Evolutionary conservation across 2,888 invertebrate species (phyloP).

Genomic region (Caenorhabditis wallacei): DNA sequence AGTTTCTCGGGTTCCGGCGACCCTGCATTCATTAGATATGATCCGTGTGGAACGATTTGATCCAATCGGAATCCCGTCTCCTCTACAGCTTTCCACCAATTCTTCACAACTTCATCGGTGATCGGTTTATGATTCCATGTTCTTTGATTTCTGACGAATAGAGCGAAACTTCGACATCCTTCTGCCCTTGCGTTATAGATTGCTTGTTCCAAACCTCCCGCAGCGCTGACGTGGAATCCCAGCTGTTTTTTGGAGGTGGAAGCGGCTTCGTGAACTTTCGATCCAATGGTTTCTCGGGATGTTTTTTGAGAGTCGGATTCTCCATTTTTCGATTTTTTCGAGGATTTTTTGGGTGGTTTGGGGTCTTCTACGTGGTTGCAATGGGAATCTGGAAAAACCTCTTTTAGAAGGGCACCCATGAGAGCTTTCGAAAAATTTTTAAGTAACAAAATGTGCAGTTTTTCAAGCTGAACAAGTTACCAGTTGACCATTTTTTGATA

Average conservation of each 20-base stretch:
- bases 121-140: slow-evolving; percentile 78
- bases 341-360: background rate
- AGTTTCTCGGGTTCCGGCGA: slow-evolving; percentile 84
- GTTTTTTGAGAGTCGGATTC: slow-evolving; percentile 45
- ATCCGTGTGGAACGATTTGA: slow-evolving; percentile 84
- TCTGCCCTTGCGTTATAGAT: slow-evolving; percentile 83
- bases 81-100: slow-evolving; percentile 83
- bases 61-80: slow-evolving; percentile 77
- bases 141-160: slow-evolving; percentile 83
- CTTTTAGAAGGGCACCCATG: no score
- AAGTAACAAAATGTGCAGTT: no score
- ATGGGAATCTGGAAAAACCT: no score
- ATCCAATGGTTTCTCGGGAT: slow-evolving; percentile 50
- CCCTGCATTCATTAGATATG: slow-evolving; percentile 85
- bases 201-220: slow-evolving; percentile 84
- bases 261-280: slow-evolving; percentile 54
- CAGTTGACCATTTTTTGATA: no score
- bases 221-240: slow-evolving; percentile 79
- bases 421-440: no score
- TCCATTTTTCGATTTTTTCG: slow-evolving; percentile 10
- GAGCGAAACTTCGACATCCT: slow-evolving; percentile 83
- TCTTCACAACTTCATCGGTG: slow-evolving; percentile 76
- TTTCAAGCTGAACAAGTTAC: no score
- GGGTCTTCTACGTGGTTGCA: no score
- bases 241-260: slow-evolving; percentile 70